A percentile compares a stretch with the other conserved stretches of the same genome.
Conservation (phyloP, 1,140 invertebrate genomes). For the Macrobrachium rosenbergii region DNA sequence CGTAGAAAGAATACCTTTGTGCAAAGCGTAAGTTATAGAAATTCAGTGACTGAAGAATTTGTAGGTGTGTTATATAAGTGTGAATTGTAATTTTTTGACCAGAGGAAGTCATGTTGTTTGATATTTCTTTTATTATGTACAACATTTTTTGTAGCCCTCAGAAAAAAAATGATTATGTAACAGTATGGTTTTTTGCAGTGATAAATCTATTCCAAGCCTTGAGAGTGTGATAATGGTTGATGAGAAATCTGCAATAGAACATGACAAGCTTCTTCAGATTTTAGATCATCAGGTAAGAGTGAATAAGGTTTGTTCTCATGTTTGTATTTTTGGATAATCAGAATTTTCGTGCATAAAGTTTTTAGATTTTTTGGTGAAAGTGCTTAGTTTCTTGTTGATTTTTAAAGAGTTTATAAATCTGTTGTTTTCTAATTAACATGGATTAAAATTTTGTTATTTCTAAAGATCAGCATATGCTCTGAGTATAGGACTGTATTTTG, state of each 20-base stretch:
- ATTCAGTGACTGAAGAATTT: too few relatives aligned
- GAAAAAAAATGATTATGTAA: background rate
- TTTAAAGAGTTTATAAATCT: too few relatives aligned
- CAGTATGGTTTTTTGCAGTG: slow-evolving; percentile 73
- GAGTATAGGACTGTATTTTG: too few relatives aligned
- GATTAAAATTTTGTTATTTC: too few relatives aligned
- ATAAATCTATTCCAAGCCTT: slow-evolving; percentile 84
- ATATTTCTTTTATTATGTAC: slow-evolving; percentile 6
- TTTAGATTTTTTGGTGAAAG: too few relatives aligned
- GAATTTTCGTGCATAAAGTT: too few relatives aligned
- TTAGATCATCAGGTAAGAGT: slow-evolving; percentile 69
- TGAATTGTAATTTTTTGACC: background rate
- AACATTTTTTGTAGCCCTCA: slow-evolving; percentile 40
- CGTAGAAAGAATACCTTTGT: slow-evolving; percentile 83
- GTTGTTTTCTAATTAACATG: too few relatives aligned
- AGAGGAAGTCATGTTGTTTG: background rate
- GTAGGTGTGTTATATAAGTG: background rate
- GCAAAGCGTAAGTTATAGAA: slow-evolving; percentile 80
- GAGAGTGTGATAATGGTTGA: slow-evolving; percentile 78
- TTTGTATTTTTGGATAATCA: background rate
- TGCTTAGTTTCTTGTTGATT: too few relatives aligned
- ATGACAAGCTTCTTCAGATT: slow-evolving; percentile 71
- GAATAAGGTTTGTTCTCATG: slow-evolving; percentile 64
- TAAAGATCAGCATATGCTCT: too few relatives aligned
- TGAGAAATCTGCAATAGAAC: slow-evolving; percentile 72